These are phyloP conservation scores for Scaptodrosophila latifasciaeformis DNA, from an alignment of 2,888 invertebrate genomes.

Conservation along the genomic window DNA sequence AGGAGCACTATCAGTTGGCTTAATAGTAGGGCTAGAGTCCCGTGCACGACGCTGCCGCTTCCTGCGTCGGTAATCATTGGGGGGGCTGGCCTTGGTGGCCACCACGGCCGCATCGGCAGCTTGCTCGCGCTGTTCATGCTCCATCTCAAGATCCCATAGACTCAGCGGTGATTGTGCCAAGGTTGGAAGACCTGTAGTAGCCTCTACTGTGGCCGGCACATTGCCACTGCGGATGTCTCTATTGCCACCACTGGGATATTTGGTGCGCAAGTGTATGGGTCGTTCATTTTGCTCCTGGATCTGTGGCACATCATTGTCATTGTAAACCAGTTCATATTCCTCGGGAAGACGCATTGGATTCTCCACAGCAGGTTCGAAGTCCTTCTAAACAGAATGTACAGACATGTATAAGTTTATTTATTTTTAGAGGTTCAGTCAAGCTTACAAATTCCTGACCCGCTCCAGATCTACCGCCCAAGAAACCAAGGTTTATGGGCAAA, in stretches of 20 bases:
- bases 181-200: constrained; percentile 35
- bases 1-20: background rate
- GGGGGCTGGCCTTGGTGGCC: background rate
- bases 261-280: constrained; percentile 71
- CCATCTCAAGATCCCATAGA: constrained; percentile 78
- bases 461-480: constrained; percentile 31
- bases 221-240: constrained; percentile 72
- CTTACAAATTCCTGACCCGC: constrained; percentile 59
- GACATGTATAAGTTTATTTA: background rate
- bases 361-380: constrained; percentile 67
- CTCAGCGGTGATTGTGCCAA: constrained; percentile 62
- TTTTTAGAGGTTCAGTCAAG: background rate
- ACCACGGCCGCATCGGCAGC: constrained; percentile 33
- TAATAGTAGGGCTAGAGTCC: background rate
- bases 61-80: constrained; percentile 30
- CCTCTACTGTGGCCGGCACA: constrained; percentile 10
- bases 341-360: constrained; percentile 55
- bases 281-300: constrained; percentile 59
- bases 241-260: constrained; percentile 70
- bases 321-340: constrained; percentile 72
- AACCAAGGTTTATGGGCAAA: constrained; percentile 34
- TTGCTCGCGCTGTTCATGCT: constrained; percentile 76
- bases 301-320: constrained; percentile 65
- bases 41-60: constrained; percentile 41
- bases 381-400: constrained; percentile 44